Percentiles rank a stretch among this genome's conserved stretches.
These are phyloP conservation scores for Medauroidea extradentata DNA, from an alignment of 1,140 invertebrate genomes.

Conservation along the genomic window DNA sequence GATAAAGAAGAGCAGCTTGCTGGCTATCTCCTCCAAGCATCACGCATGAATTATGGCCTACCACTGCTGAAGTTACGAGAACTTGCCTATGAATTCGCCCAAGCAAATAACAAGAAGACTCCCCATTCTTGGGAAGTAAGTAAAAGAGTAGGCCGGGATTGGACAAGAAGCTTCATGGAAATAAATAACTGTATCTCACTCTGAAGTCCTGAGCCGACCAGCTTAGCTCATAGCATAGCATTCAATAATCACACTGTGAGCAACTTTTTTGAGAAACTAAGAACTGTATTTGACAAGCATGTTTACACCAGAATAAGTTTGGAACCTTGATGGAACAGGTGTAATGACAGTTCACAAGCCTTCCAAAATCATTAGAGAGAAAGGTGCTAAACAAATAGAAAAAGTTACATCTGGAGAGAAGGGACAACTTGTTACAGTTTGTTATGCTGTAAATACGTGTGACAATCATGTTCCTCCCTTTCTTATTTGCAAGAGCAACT, in stretches of 20 bases:
- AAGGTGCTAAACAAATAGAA: slow-evolving; percentile 35
- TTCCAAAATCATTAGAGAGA: slow-evolving; percentile 36
- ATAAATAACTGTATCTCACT: slow-evolving; percentile 35
- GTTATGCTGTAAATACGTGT: slow-evolving; percentile 10
- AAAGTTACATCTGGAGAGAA: slow-evolving; percentile 42
- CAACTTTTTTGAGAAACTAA: slow-evolving; percentile 35
- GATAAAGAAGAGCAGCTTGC: too few relatives aligned
- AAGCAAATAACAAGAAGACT: slow-evolving; percentile 25
- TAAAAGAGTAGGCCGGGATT: slow-evolving; percentile 35
- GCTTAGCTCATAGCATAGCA: slow-evolving; percentile 32
- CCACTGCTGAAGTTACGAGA: too few relatives aligned
- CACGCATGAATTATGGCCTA: too few relatives aligned
- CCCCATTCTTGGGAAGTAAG: slow-evolving; percentile 11
- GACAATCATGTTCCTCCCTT: too few relatives aligned
- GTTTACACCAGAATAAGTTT: slow-evolving; percentile 32
- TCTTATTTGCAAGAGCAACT: too few relatives aligned
- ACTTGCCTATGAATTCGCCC: too few relatives aligned
- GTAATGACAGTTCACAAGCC: slow-evolving; percentile 45
- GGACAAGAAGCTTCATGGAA: slow-evolving; percentile 34
- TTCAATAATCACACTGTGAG: slow-evolving; percentile 38
- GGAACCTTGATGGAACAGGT: slow-evolving; percentile 44
- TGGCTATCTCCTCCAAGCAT: too few relatives aligned
- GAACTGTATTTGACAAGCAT: slow-evolving; percentile 25
- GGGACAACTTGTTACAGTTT: slow-evolving; percentile 40
- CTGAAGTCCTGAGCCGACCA: slow-evolving; percentile 36